A percentile compares a stretch with the other conserved stretches of the same genome.
These are phyloP conservation scores for Malurus alboscapulatus DNA, from an alignment of 2,113 vertebrate species.

Conservation along the genomic window DNA sequence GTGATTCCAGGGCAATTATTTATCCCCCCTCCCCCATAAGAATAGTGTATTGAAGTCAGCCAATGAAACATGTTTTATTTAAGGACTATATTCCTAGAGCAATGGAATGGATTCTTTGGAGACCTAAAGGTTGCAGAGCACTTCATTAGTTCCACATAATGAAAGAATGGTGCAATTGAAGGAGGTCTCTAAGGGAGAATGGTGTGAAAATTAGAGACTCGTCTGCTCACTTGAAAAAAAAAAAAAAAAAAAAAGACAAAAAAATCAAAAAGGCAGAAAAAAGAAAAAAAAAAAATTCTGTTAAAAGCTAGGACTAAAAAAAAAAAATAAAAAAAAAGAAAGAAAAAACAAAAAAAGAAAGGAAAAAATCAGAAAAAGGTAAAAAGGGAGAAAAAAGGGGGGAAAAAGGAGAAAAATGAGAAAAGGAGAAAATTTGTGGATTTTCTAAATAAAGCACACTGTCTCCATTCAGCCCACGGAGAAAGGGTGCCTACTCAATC, in stretches of 20 bases:
- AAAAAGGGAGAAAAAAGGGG: background rate
- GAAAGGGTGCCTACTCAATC: slow-evolving; percentile 66
- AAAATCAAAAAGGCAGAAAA: too few relatives aligned
- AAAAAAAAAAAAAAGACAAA: background rate
- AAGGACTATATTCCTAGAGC: slow-evolving; percentile 68
- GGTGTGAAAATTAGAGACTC: slow-evolving; percentile 74
- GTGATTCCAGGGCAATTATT: slow-evolving; percentile 50
- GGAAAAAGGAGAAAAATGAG: background rate
- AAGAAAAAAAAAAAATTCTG: too few relatives aligned
- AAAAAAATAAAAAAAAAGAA: background rate
- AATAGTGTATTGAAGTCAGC: slow-evolving; percentile 78
- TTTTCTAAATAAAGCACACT: slow-evolving; percentile 68
- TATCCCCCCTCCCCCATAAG: slow-evolving; percentile 34
- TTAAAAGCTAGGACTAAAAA: too few relatives aligned
- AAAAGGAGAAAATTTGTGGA: slow-evolving; percentile 34
- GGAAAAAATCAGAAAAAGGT: background rate
- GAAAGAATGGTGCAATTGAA: slow-evolving; percentile 77
- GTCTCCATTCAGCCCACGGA: slow-evolving; percentile 61
- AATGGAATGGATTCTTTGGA: slow-evolving; percentile 70
- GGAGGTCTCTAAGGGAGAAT: slow-evolving; percentile 71
- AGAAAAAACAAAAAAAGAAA: background rate
- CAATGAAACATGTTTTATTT: slow-evolving; percentile 81
- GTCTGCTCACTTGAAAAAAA: slow-evolving; percentile 68
- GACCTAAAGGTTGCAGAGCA: slow-evolving; percentile 69
- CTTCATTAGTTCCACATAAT: slow-evolving; percentile 81